A percentile compares a stretch with the other conserved stretches of the same genome.
Evolutionary conservation across 2,888 invertebrate genomes (phyloP).

Genomic region (Noctua janthina): DNA sequence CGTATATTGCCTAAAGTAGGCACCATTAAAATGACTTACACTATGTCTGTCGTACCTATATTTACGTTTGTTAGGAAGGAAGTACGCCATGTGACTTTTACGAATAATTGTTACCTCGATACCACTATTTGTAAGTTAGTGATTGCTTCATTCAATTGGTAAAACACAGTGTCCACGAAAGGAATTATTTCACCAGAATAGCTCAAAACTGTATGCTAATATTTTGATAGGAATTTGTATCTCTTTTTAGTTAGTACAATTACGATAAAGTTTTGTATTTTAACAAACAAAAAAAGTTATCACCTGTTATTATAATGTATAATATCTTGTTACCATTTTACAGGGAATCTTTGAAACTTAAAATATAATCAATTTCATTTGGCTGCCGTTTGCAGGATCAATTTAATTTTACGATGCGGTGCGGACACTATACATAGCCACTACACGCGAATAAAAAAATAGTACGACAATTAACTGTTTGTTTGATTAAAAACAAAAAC

Average conservation of each 20-base stretch:
- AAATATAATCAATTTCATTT: not conserved
- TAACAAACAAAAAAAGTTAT: not conserved
- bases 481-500: not conserved
- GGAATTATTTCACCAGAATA: constrained; percentile 20
- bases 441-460: not conserved
- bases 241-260: not conserved
- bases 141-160: constrained; percentile 38
- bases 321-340: not conserved
- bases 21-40: not conserved
- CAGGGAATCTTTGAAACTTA: not conserved
- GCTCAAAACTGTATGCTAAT: not conserved
- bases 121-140: constrained; percentile 23
- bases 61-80: constrained; percentile 42
- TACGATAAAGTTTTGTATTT: not conserved
- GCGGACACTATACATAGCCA: not conserved
- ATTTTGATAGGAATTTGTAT: not conserved
- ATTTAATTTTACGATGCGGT: not conserved
- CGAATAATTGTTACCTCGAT: constrained; percentile 49
- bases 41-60: constrained; percentile 3
- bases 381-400: not conserved
- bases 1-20: not conserved
- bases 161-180: constrained; percentile 31
- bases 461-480: not conserved
- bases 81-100: constrained; percentile 46
- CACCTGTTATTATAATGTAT: not conserved